A percentile compares a stretch with the other conserved stretches of the same genome.
These are phyloP conservation scores for Pedetes capensis DNA, from an alignment of 2,113 vertebrate genomes.

Conservation along the genomic window DNA sequence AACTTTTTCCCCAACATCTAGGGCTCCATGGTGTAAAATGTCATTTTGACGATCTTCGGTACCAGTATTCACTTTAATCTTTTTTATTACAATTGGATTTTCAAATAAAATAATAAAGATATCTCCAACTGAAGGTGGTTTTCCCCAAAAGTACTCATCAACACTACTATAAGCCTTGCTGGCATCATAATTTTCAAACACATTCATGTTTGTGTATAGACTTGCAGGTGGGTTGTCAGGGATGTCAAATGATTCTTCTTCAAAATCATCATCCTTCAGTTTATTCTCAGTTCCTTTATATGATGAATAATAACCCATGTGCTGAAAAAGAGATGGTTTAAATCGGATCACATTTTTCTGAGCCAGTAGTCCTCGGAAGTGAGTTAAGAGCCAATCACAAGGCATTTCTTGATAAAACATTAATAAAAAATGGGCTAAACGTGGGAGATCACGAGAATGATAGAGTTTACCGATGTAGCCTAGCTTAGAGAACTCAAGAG, in stretches of 20 bases:
- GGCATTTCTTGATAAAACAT: constrained; percentile 99
- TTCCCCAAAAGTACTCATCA: constrained; percentile 99
- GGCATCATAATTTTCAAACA: constrained; percentile 96
- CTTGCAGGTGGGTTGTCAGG: constrained; percentile 97
- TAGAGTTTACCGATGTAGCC: constrained; percentile 99
- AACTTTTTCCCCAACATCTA: constrained; percentile 94
- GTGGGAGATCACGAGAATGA: constrained; percentile 90
- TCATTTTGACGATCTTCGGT: constrained; percentile 97
- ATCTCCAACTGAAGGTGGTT: constrained; percentile 93
- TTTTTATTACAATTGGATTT: constrained; percentile 92
- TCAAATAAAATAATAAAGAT: constrained; percentile 94
- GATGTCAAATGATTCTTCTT: constrained; percentile 96
- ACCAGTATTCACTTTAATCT: constrained; percentile 94
- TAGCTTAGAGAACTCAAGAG: constrained; percentile 97
- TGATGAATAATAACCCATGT: constrained; percentile 99
- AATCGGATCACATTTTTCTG: constrained; percentile 97
- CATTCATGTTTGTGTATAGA: constrained; percentile 95
- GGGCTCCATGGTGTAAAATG: constrained; percentile 92
- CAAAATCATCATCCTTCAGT: constrained; percentile 98
- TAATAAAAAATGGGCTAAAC: constrained; percentile 96
- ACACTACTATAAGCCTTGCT: constrained; percentile 95
- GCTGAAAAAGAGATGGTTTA: constrained; percentile 98
- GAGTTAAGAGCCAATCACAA: constrained; percentile 97
- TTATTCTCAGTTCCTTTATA: constrained; percentile 98
- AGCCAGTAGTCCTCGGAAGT: constrained; percentile 94